Percentiles rank a stretch among this genome's conserved stretches.
phyloP scores from a whole-genome alignment of 1,140 invertebrate genomes.

The Phymastichus coffea region DNA sequence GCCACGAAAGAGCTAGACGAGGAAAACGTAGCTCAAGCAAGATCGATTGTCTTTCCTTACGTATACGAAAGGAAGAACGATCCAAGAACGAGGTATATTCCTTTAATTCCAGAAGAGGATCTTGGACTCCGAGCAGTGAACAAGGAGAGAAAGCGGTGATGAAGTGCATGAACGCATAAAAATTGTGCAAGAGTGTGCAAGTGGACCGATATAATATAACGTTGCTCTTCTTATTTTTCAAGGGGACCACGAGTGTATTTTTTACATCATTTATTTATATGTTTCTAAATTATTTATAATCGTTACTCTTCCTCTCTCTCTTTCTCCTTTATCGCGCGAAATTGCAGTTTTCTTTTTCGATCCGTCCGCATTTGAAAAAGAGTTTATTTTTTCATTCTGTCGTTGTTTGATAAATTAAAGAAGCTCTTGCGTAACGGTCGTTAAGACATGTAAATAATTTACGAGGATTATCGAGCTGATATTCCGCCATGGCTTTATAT shows the following conservation, averaged over 20 bases:
- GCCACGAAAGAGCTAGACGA: conserved; percentile 20
- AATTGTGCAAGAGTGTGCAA: neutral
- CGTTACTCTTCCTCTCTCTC: neutral
- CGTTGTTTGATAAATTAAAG: no score
- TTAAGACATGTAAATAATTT: no score
- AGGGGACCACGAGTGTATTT: no score
- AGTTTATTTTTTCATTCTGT: no score
- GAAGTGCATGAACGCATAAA: neutral
- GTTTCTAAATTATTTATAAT: neutral
- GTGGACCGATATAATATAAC: neutral
- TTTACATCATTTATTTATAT: neutral
- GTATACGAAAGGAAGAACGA: conserved; percentile 50
- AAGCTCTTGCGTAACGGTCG: no score
- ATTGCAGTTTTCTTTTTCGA: no score
- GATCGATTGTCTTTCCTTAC: conserved; percentile 48
- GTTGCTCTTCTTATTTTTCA: no score
- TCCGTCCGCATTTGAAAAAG: no score
- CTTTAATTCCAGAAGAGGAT: conserved; percentile 50
- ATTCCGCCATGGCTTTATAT: no score
- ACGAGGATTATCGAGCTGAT: no score
- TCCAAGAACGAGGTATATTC: conserved; percentile 52
- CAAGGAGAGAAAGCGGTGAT: conserved; percentile 15
- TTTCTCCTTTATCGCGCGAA: no score
- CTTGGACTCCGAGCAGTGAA: conserved; percentile 23
- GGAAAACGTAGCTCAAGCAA: conserved; percentile 22